Evolutionary conservation across 2,888 invertebrate species (phyloP).

Genomic region (Flexamia atlantica): DNA sequence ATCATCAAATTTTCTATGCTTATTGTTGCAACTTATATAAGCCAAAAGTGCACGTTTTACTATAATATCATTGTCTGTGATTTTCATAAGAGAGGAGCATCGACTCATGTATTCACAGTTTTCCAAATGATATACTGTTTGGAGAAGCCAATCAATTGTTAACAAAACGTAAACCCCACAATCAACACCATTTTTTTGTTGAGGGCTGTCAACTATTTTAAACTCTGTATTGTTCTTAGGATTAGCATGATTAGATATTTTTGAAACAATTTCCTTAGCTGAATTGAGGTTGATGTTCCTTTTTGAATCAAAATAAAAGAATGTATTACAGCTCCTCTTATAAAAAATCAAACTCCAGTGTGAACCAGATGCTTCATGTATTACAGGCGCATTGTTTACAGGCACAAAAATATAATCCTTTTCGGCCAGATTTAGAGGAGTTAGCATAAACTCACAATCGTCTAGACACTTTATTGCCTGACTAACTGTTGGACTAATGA

Average conservation of each 20-base stretch:
- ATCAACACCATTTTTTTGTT: neutral
- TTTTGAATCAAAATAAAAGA: neutral
- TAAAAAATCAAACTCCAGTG: slow-evolving; percentile 23
- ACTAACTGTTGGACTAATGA: neutral
- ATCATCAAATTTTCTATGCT: neutral
- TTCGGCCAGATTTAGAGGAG: neutral
- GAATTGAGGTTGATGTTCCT: neutral
- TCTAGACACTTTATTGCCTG: slow-evolving; percentile 1
- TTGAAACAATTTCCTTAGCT: neutral
- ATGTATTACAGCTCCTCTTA: neutral
- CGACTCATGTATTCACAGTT: neutral
- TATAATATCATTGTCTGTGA: neutral
- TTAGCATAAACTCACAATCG: neutral
- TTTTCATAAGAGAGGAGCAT: neutral
- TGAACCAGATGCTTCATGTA: neutral
- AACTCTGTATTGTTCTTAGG: neutral
- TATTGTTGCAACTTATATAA: neutral
- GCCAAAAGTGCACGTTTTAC: neutral
- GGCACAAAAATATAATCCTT: neutral
- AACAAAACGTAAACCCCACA: slow-evolving; percentile 11
- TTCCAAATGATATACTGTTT: neutral
- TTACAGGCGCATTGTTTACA: neutral
- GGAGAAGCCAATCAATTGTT: neutral
- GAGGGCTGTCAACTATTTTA: neutral
- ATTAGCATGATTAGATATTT: neutral